These are phyloP conservation scores for Strigamia crassipes DNA, from an alignment of 2,888 invertebrate genomes.

Conservation along the genomic window DNA sequence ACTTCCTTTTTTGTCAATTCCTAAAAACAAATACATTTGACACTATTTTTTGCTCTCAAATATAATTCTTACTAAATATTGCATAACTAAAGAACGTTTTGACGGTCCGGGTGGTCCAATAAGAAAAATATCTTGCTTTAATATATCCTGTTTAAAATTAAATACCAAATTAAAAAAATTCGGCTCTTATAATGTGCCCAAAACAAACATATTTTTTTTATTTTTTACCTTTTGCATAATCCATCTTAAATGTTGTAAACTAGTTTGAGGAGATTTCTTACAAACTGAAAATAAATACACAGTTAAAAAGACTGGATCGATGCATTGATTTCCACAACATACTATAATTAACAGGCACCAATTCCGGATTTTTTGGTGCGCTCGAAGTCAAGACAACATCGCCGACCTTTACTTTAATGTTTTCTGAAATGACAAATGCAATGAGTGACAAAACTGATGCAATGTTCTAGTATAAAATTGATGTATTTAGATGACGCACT, in stretches of 20 bases:
- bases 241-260: background rate
- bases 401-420: background rate
- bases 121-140: constrained; percentile 94
- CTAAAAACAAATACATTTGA: constrained; percentile 53
- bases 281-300: background rate
- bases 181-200: too few relatives aligned
- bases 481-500: too few relatives aligned
- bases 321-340: too few relatives aligned
- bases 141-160: constrained; percentile 62
- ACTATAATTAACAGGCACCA: background rate
- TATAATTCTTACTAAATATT: constrained; percentile 67
- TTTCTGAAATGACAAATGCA: too few relatives aligned
- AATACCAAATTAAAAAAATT: too few relatives aligned
- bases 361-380: background rate
- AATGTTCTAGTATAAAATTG: too few relatives aligned
- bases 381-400: background rate
- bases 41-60: background rate
- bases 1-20: constrained; percentile 87
- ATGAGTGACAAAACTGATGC: too few relatives aligned
- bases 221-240: background rate
- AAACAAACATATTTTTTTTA: too few relatives aligned
- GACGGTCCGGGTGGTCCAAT: constrained; percentile 87
- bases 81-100: constrained; percentile 80
- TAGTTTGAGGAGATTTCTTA: background rate
- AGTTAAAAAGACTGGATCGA: too few relatives aligned